Evolutionary conservation across 2,888 invertebrate genomes (phyloP), one percentile per base, ranked within the genome.

Genomic region (Seladonia tumulorum): DNA sequence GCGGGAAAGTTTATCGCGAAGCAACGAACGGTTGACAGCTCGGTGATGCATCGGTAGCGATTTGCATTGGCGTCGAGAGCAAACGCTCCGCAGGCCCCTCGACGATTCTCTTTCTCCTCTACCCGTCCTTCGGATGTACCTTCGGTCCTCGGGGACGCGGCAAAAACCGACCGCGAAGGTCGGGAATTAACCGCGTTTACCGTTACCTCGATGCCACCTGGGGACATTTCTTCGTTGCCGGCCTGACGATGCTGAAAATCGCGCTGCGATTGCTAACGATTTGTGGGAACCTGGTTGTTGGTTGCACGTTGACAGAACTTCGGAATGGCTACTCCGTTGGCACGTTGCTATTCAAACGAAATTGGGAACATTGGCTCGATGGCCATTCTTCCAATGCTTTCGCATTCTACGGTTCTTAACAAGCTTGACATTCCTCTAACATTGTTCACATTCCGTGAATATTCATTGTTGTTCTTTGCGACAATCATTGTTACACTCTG

Each of bases 11-110:
- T 92, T 92, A 92, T 92, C 91, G 90, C 88, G 90, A 91, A 90
- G 90, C 92, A 93, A 90, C 91, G 89, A 89, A 92, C 90, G 90
- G 91, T 90, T 93, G 93, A 93, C 93, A 93, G 92, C 87, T 87
- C 89, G 87, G 92, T 93, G 93, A 93, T 93, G 92, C 93, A 93
- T 93, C 93, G 92, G 92, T 90, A 89, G 91, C 91, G 91, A 93
- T 93, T 91, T 90, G 85, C 92, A 93, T 91, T 92, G 93, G 91
- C 93, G 93, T 92, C 91, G 92, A 71, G 83, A 77, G 73, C 66
- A 71, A 70, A 70, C 87, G 73, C 87, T 81, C 78, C 66, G n/a
- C 68, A 25, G 76, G 77, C 47, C 53, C 70, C 35, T 29, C 81
- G 72, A 39, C 71, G 73, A 63, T 5, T 29, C 22, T 42, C 68